Evolutionary conservation across 2,113 vertebrate species (phyloP).

Genomic region (Hydropotes inermis): DNA sequence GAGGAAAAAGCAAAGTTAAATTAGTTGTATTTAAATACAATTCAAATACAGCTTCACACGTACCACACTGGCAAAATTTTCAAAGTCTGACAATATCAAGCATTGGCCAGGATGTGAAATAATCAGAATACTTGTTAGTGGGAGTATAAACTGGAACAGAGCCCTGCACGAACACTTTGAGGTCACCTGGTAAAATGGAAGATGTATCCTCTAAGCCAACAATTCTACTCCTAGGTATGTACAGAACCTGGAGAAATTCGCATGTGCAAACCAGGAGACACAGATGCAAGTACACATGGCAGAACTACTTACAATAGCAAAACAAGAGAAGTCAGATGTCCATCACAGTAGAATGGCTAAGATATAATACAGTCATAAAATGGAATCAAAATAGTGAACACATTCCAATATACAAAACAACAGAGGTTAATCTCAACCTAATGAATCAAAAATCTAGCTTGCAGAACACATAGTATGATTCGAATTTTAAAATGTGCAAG

Average conservation of each 20-base stretch:
- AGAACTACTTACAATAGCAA: background rate
- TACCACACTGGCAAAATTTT: background rate
- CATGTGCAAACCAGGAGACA: accelerated
- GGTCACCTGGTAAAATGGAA: background rate
- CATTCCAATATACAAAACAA: background rate
- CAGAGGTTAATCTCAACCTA: background rate
- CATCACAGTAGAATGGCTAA: background rate
- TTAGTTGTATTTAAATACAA: background rate
- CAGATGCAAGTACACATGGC: background rate
- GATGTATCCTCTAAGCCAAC: too few species aligned
- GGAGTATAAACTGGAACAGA: background rate
- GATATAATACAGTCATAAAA: background rate
- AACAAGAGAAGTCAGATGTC: background rate
- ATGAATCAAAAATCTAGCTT: background rate
- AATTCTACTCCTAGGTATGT: background rate
- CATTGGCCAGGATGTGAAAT: background rate
- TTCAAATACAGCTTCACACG: background rate
- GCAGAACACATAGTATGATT: background rate
- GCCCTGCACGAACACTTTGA: background rate
- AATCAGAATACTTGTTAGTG: background rate
- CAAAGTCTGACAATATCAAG: background rate
- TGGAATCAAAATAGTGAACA: background rate
- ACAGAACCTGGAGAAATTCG: background rate
- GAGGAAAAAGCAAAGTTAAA: background rate
- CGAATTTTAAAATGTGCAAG: background rate